phyloP scores from a whole-genome alignment of 1,140 invertebrate species.

The Drosophila grimshawi region DNA sequence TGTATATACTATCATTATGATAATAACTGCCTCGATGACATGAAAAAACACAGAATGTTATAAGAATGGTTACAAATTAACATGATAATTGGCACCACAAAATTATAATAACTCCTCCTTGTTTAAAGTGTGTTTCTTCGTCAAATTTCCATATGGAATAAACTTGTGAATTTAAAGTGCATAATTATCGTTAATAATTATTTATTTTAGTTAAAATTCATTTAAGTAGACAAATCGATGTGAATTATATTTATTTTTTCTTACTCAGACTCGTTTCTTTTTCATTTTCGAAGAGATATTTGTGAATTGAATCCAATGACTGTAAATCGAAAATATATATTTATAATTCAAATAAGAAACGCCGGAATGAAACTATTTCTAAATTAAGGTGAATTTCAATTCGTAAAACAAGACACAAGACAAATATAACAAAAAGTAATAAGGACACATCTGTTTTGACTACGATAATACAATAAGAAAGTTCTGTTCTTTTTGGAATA shows the following conservation, averaged over 20 bases:
- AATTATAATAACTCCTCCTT: neutral
- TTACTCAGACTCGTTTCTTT: neutral
- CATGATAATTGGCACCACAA: too few species aligned
- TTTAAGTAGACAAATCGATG: conserved; percentile 6
- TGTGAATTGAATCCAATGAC: conserved; percentile 16
- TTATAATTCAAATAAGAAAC: conserved; percentile 8
- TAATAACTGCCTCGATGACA: too few species aligned
- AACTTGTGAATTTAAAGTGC: too few species aligned
- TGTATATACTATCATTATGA: too few species aligned
- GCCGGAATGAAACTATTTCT: conserved; percentile 18
- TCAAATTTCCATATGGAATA: too few species aligned
- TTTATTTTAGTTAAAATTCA: conserved; percentile 35
- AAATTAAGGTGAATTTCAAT: conserved; percentile 1
- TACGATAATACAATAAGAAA: conserved; percentile 19
- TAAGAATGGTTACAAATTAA: too few species aligned
- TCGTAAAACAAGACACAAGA: neutral
- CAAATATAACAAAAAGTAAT: neutral
- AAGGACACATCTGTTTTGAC: conserved; percentile 6
- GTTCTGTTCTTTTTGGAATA: conserved; percentile 33
- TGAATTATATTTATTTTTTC: neutral
- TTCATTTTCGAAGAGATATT: conserved; percentile 1
- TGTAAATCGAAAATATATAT: neutral
- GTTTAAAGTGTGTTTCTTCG: neutral
- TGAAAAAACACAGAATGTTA: too few species aligned
- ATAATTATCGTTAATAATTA: conserved; percentile 18